Conservation (phyloP, 1,140 invertebrate species). For the Drosophila virilis region DNA sequence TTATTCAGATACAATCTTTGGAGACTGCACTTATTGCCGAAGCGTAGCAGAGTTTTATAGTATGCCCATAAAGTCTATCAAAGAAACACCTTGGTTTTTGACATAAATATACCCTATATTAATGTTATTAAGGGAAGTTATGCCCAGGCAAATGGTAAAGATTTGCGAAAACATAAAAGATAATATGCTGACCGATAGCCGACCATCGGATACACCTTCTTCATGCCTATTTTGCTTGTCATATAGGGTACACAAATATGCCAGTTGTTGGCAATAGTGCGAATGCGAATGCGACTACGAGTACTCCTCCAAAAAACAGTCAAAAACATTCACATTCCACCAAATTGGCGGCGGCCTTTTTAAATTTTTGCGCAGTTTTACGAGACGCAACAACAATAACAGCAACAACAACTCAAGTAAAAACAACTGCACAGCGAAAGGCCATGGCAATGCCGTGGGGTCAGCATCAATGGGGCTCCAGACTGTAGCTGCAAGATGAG, state of each 20-base stretch:
- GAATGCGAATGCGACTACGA: conserved; percentile 2
- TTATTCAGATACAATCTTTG: conserved; percentile 5
- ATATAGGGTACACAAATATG: conserved; percentile 4
- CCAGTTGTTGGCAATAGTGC: background rate
- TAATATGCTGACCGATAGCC: too few relatives aligned
- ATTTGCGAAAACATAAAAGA: background rate
- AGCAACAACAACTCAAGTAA: conserved; percentile 1
- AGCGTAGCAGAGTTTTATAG: background rate
- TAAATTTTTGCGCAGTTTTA: conserved; percentile 44
- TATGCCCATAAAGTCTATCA: background rate
- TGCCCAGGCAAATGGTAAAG: background rate
- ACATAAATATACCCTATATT: background rate
- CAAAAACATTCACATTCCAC: conserved; percentile 42
- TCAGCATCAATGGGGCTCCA: conserved; percentile 40
- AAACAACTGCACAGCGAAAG: conserved; percentile 23
- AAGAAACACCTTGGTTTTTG: background rate
- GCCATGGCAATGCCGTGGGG: conserved; percentile 42
- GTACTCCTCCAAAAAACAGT: conserved; percentile 1
- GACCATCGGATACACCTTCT: background rate
- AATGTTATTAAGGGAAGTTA: background rate
- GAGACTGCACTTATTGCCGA: conserved; percentile 7
- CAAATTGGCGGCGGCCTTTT: conserved; percentile 51
- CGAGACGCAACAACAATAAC: conserved; percentile 21
- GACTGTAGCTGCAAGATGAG: conserved; percentile 9
- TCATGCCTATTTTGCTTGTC: background rate